Evolutionary conservation across 2,113 vertebrate genomes (phyloP).

Genomic region (Microtus oregoni): DNA sequence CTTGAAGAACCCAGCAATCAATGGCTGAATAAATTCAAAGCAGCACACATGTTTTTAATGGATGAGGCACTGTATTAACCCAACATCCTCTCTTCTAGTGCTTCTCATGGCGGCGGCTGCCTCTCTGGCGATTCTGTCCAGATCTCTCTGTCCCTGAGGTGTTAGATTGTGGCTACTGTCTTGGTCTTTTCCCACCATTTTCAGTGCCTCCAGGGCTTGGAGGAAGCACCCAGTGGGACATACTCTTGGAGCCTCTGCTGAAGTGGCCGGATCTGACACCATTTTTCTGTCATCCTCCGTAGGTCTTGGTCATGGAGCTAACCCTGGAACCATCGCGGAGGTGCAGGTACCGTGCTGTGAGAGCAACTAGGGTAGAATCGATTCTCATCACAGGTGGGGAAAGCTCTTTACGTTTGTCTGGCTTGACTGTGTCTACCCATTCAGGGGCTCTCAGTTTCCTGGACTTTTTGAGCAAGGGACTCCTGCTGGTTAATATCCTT

Average conservation of each 20-base stretch:
- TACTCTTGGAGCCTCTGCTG: neutral
- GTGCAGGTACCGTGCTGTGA: neutral
- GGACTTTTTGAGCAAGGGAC: neutral
- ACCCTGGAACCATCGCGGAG: neutral
- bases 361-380: neutral
- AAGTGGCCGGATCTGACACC: neutral
- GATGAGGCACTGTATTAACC: neutral
- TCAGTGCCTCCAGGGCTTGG: neutral
- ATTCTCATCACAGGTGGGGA: neutral
- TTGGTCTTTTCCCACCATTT: neutral
- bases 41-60: neutral
- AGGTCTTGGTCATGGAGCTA: neutral
- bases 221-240: neutral
- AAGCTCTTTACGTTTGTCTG: neutral
- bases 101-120: neutral
- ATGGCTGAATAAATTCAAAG: conserved; percentile 36
- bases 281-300: neutral
- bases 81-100: neutral
- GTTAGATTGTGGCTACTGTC: neutral
- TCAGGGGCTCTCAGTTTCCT: neutral
- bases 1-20: neutral
- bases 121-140: neutral
- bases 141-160: neutral
- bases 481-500: neutral
- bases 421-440: neutral